These are phyloP conservation scores for Desmophyllum pertusum DNA, from an alignment of 92 coral and sea anemone genomes.

Conservation along the genomic window DNA sequence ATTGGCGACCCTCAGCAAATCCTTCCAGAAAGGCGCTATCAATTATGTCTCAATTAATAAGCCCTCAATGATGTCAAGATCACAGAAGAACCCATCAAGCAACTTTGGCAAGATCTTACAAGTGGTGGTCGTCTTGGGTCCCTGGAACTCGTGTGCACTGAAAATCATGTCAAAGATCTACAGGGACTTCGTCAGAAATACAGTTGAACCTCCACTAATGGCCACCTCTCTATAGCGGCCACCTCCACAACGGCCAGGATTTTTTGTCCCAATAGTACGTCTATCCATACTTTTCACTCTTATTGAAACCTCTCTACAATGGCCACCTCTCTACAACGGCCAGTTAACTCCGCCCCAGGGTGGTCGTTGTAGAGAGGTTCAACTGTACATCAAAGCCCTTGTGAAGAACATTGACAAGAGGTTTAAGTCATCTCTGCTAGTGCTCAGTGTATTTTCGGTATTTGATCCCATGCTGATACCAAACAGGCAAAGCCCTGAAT, in stretches of 20 bases:
- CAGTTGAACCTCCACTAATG: no score
- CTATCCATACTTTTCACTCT: no score
- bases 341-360: no score
- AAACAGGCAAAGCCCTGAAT: slow-evolving; percentile 44
- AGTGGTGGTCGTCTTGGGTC: slow-evolving; percentile 29
- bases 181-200: slow-evolving; percentile 50
- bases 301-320: no score
- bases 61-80: slow-evolving; percentile 34
- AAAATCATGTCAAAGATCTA: slow-evolving; percentile 25
- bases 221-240: no score
- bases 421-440: slow-evolving; percentile 53
- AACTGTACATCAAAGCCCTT: slow-evolving; percentile 44
- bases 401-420: slow-evolving; percentile 52
- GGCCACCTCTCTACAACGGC: no score
- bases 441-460: slow-evolving; percentile 40
- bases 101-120: slow-evolving; percentile 24
- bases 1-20: no score
- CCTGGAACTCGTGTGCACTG: slow-evolving; percentile 37
- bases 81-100: slow-evolving; percentile 37
- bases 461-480: slow-evolving; percentile 50
- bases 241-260: no score
- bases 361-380: no score
- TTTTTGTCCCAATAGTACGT: no score
- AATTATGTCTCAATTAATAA: slow-evolving; percentile 23
- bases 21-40: slow-evolving; percentile 29